A percentile compares a stretch with the other conserved stretches of the same genome.
Evolutionary conservation across 2,113 vertebrate species (phyloP).

Genomic region (Machaerirhynchus nigripectus): DNA sequence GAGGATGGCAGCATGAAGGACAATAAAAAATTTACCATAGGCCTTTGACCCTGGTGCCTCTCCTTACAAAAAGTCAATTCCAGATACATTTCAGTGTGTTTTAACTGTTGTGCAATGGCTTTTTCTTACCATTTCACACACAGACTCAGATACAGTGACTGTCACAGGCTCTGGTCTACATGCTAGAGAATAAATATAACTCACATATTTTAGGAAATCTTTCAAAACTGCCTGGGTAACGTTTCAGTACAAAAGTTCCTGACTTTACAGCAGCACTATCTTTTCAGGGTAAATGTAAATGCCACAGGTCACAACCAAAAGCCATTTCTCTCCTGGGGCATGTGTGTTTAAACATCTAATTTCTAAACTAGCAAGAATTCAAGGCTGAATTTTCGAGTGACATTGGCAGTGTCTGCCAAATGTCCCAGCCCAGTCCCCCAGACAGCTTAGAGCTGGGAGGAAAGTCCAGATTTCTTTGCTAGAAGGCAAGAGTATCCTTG

Average conservation of each 20-base stretch:
- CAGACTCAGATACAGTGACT: not conserved
- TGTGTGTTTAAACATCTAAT: not conserved
- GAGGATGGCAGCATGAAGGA: not conserved
- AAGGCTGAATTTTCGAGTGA: not conserved
- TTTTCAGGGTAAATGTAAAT: not conserved
- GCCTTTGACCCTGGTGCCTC: not conserved
- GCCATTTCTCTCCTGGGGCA: not conserved
- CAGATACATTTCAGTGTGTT: not conserved
- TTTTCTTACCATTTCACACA: not conserved
- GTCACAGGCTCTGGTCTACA: not conserved
- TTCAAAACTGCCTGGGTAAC: not conserved
- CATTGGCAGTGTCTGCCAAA: not conserved
- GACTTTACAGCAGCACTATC: not conserved
- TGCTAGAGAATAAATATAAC: not conserved
- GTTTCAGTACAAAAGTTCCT: not conserved
- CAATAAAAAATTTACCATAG: not conserved
- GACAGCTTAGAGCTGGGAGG: not conserved
- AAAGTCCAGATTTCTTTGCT: not conserved
- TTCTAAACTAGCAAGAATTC: not conserved
- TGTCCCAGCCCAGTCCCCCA: not conserved
- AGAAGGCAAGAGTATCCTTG: not conserved
- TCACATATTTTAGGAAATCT: not conserved
- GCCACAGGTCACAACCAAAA: not conserved
- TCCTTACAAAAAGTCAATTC: not conserved
- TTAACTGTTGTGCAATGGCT: not conserved